Evolutionary conservation across 2,113 vertebrate species (phyloP), one percentile per base, ranked within the genome.

Genomic region (Cnemophilus loriae): DNA sequence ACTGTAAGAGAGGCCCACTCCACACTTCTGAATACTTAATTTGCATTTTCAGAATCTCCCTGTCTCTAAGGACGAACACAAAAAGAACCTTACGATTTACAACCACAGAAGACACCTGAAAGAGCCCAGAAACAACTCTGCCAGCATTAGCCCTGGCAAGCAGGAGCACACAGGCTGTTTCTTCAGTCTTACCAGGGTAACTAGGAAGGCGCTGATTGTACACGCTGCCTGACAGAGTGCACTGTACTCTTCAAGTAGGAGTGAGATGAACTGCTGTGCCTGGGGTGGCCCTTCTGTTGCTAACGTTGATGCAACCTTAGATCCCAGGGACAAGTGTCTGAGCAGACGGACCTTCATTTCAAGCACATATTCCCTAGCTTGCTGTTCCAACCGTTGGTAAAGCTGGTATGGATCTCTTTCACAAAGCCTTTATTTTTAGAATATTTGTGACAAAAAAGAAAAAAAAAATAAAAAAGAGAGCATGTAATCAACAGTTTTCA

Each of bases 381-480:
- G 99, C 96, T 99, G 99, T 71, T 99, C 99, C 96, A 99, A 84
- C 23, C 99, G 98, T 84, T 99, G 99, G 95, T 99, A 99, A 35
- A 99, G 98, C 97, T 99, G 99, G 97, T 99, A 99, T 2, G 99
- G 99, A 96, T 99, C 99, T 97, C 99, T 99, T 97, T 99, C 99
- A 93, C 99, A 99, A 64, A 99, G 98, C 97, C 99, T 99, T 92
- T 4, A 65, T 13, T 87, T 84, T 81, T 37, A 59, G 32, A 95
- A 20, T 56, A 88, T 88, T 94, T 46, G 49, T 57, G 41, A 76
- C 10, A 3, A 37, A 80, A 73, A 56, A 44, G 18, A 9, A 10
- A 10, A 22, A 59, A 61, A 41, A 47, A n/a, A n/a, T n/a, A 44
- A 23, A 18, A 57, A 7, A 28, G 6, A 46, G 8, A 11, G 4